Evolutionary conservation across 2,113 vertebrate genomes (phyloP), one percentile per base, ranked within the genome.

Genomic region (Lepisosteus oculatus): DNA sequence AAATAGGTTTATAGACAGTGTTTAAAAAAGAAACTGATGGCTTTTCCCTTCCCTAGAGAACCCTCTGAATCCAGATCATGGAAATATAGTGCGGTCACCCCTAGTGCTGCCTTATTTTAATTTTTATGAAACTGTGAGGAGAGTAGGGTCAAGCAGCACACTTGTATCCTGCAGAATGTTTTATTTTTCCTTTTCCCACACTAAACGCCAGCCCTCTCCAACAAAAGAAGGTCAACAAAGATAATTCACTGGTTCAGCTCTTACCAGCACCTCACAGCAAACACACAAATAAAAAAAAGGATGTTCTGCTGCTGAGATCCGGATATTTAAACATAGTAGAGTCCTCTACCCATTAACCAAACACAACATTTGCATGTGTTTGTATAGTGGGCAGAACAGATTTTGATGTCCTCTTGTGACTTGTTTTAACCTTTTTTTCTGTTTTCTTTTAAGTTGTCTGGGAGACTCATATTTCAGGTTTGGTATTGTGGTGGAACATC

Each of bases 281-380:
- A 69, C 72, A 77, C 74, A 75, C 56, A 65, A 13, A 56, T 47
- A 13, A 29, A 67, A 70, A 44, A 64, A 51, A 61, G 74, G 65
- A 81, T 80, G 67, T 76, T 17, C 41, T 72, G 62, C 69, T 6
- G 71, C 70, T 77, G 76, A 72, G 77, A 74, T 77, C 47, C 67
- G 61, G 59, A 61, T 78, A 78, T 72, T 77, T 80, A 86, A 76
- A 85, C 59, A 80, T 71, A 69, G 72, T 75, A 70, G 69, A 73
- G 77, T 83, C 75, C 69, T 85, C 83, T 74, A 15, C 84, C 84
- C 83, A 85, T 80, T 87, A 86, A 71, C 70, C 75, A 86, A 87
- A 89, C 85, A 87, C 86, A 86, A 89, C 85, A 87, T 87, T 87
- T 86, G 83, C 82, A 80, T 69, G 74, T 69, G 68, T 80, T 85